These are phyloP conservation scores for Holothuria leucospilota DNA, from an alignment of 53 echinoderm and acorn worm genomes.

Conservation along the genomic window DNA sequence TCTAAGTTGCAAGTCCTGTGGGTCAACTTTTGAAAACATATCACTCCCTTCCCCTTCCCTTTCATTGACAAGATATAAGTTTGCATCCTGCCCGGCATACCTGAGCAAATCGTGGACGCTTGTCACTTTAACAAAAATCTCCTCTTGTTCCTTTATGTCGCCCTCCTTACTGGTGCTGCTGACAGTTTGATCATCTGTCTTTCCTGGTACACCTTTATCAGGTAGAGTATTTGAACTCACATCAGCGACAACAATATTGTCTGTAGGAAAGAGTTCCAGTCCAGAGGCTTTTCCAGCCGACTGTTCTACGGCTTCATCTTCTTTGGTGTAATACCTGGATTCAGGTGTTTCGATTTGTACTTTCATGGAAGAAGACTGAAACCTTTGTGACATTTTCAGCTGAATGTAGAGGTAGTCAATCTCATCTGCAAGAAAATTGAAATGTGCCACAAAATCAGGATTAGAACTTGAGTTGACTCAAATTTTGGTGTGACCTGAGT, in stretches of 20 bases:
- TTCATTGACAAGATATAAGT: slow-evolving; percentile 4
- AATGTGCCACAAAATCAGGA: not conserved
- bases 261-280: not conserved
- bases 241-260: slow-evolving; percentile 25
- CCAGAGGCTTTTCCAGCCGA: no score
- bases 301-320: slow-evolving; percentile 2
- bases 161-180: not conserved
- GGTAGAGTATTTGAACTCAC: not conserved
- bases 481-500: no score
- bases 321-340: slow-evolving; percentile 13
- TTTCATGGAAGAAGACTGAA: not conserved
- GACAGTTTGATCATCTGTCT: slow-evolving; percentile 23
- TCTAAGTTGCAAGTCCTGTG: slow-evolving; percentile 59
- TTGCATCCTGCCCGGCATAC: slow-evolving; percentile 11
- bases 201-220: slow-evolving; percentile 16
- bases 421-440: not conserved
- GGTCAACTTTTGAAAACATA: slow-evolving; percentile 54
- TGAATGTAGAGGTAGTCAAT: not conserved
- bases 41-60: slow-evolving; percentile 32
- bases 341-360: not conserved
- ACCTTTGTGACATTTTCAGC: slow-evolving; percentile 1
- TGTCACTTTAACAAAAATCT: not conserved
- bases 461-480: no score
- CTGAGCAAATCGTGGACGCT: not conserved
- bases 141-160: not conserved